Conservation (phyloP, 2,113 vertebrate species). For the Connochaetes taurinus region DNA sequence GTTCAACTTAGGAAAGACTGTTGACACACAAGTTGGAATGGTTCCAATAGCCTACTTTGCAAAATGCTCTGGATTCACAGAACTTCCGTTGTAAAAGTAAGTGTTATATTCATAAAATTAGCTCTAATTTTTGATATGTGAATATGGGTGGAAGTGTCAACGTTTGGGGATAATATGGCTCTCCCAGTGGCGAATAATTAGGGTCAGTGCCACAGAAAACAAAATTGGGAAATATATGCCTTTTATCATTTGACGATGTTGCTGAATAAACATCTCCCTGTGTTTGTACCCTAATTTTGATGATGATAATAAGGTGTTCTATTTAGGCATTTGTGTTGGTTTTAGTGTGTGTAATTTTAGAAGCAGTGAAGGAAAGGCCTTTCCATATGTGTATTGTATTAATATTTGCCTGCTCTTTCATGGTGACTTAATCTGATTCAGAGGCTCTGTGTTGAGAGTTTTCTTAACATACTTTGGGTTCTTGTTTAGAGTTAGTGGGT, state of each 20-base stretch:
- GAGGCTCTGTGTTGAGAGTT: neutral
- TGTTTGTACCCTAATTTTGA: neutral
- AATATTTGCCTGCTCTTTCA: neutral
- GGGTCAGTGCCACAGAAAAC: neutral
- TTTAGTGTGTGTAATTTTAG: neutral
- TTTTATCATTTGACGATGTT: neutral
- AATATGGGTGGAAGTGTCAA: neutral
- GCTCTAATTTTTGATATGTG: neutral
- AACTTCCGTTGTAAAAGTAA: neutral
- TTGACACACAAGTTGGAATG: neutral
- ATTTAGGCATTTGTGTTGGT: neutral
- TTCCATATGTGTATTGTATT: accelerated
- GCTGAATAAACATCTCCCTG: neutral
- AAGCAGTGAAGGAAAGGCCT: neutral
- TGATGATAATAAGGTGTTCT: neutral
- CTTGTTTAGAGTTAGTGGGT: neutral
- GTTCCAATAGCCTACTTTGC: neutral
- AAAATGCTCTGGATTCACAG: neutral
- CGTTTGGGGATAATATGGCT: neutral
- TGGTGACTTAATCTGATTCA: neutral
- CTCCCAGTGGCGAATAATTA: neutral
- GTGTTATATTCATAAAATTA: neutral
- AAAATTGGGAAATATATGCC: neutral
- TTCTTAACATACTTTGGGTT: neutral
- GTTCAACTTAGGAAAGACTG: neutral